Conservation (phyloP, 2,797 vertebrate genomes). For the Etheostoma perlongum region DNA sequence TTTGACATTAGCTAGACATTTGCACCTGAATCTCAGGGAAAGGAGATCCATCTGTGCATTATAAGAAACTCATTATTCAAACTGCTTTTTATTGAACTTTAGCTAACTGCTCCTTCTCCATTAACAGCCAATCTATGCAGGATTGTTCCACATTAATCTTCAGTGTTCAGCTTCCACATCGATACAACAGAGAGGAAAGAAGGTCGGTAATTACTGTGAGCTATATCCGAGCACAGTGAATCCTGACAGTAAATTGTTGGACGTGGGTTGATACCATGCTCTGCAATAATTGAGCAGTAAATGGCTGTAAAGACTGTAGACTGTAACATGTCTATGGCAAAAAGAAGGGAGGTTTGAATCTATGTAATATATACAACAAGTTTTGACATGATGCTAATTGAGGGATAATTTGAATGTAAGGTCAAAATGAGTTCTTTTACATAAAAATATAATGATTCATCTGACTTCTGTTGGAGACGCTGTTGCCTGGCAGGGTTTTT, state of each 20-base stretch:
- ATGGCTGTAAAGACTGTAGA: neutral
- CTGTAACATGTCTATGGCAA: neutral
- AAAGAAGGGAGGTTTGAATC: neutral
- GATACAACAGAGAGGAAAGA: neutral
- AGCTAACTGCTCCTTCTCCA: neutral
- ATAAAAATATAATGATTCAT: neutral
- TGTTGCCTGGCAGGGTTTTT: neutral
- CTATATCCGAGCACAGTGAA: neutral
- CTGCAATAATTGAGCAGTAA: neutral
- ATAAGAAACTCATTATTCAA: neutral
- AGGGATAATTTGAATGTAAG: neutral
- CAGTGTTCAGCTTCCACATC: neutral
- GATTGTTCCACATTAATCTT: conserved; percentile 1
- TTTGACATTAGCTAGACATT: too few relatives aligned
- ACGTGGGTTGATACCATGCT: neutral
- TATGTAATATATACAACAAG: too few relatives aligned
- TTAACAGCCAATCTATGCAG: neutral
- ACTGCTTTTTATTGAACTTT: neutral
- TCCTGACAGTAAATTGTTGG: neutral
- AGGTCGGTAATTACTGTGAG: neutral
- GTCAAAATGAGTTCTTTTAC: neutral
- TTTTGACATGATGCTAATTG: neutral
- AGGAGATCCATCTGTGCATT: neutral
- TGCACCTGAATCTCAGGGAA: conserved; percentile 1
- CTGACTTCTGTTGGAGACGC: neutral